A percentile compares a stretch with the other conserved stretches of the same genome.
phyloP scores from a whole-genome alignment of 2,888 invertebrate species.

The Agapetus fuscipes region DNA sequence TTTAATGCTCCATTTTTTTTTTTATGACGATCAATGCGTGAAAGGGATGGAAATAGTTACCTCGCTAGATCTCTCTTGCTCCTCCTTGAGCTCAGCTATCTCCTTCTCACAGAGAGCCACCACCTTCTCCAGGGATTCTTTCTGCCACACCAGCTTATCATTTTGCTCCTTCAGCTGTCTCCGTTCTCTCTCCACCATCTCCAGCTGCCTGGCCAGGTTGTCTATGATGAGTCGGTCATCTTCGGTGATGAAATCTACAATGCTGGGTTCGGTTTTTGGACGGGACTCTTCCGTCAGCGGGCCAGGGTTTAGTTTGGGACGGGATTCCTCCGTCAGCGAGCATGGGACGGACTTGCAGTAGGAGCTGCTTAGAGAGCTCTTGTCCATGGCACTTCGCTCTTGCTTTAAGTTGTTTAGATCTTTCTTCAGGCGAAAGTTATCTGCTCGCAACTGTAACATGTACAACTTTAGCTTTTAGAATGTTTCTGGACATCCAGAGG shows the following conservation, averaged over 20 bases:
- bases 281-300: not conserved
- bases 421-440: conserved; percentile 1
- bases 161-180: conserved; percentile 41
- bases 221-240: conserved; percentile 38
- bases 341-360: not conserved
- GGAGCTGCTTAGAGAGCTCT: not conserved
- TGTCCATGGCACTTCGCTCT: not conserved
- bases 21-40: too few species aligned
- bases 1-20: too few species aligned
- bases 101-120: conserved; percentile 35
- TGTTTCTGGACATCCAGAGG: too few species aligned
- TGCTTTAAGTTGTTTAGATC: conserved; percentile 2
- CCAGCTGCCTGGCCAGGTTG: conserved; percentile 37
- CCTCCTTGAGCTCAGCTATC: conserved; percentile 34
- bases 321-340: not conserved
- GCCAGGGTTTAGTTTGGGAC: not conserved
- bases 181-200: conserved; percentile 38
- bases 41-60: too few species aligned
- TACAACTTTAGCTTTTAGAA: too few species aligned
- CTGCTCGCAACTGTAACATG: conserved; percentile 3
- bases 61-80: too few species aligned
- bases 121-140: conserved; percentile 37
- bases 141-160: conserved; percentile 40
- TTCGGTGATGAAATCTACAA: not conserved
- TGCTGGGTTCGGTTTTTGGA: not conserved